These are phyloP conservation scores for Ametastegia equiseti DNA, from an alignment of 2,888 invertebrate species.

Conservation along the genomic window DNA sequence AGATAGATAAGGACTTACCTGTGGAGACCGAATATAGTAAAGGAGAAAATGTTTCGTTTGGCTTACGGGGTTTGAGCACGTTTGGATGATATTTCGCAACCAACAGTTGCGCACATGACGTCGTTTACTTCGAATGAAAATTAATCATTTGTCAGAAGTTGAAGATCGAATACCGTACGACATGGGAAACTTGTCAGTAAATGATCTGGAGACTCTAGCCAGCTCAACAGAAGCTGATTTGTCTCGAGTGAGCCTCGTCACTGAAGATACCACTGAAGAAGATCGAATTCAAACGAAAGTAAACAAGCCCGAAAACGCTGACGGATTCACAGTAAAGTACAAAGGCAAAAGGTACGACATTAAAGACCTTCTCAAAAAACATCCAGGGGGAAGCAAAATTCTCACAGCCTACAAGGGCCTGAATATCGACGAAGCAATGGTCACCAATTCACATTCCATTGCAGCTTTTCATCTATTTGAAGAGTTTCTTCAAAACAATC, in stretches of 20 bases:
- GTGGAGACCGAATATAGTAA: not conserved
- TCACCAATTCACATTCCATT: constrained; percentile 79
- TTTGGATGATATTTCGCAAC: not conserved
- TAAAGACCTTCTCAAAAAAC: constrained; percentile 82
- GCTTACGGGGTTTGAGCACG: not conserved
- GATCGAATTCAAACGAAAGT: not conserved
- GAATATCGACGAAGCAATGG: constrained; percentile 79
- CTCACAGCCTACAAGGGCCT: constrained; percentile 79
- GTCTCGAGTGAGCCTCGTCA: not conserved
- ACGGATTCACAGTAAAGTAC: constrained; percentile 74
- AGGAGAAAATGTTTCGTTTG: not conserved
- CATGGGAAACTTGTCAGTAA: not conserved
- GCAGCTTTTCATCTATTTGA: constrained; percentile 83
- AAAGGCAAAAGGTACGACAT: constrained; percentile 80
- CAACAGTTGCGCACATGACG: not conserved
- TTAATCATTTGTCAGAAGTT: not conserved
- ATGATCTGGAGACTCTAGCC: not conserved
- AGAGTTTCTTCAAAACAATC: constrained; percentile 78
- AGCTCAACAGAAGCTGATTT: not conserved
- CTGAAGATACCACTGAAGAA: not conserved
- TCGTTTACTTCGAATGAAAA: not conserved
- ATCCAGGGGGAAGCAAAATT: constrained; percentile 86
- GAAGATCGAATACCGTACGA: not conserved
- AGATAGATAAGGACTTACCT: not conserved
- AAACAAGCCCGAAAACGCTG: constrained; percentile 51